Base-by-base conservation (phyloP, 2,888 invertebrate species). In the Nemapogon koenigi region DNA sequence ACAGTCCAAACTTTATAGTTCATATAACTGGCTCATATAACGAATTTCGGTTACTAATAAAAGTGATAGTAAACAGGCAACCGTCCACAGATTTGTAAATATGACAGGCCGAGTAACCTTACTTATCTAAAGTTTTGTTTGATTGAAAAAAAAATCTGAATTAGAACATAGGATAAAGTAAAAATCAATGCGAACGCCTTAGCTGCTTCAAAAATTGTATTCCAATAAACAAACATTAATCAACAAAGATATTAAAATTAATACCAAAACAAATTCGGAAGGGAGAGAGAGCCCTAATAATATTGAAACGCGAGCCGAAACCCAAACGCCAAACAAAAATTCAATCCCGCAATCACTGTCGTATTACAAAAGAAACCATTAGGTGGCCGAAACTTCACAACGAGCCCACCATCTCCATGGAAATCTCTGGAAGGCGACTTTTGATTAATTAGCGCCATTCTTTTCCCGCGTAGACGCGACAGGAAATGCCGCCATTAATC, bases 381-480 rank as follows among this genome's bases (percentile, higher is more conserved):
- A 69, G 59, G 27, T 22, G 28, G 13, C 27, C 51, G 47, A 56
- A 60, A 59, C 63, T 60, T 59, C 48, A 55, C 63, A 66, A 71
- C 71, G 69, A 70, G 67, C 58, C 49, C 44, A 41, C 45, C 38
- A 38, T 71, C 73, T 73, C 76, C 61, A 68, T 72, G 76, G 76
- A 73, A 76, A 76, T 76, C 73, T 71, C 59, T 53, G 57, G 60
- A 62, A 60, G 58, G 59, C 62, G 64, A 66, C 59, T 71, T 71
- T 66, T 75, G 73, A 78, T 75, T 75, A 76, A 78, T 76, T 78
- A 75, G 70, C 65, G 60, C 67, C 58, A 76, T 78, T 78, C 76
- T 78, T 76, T 73, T 53, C 54, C 52, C 59, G 55, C 52, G 52
- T 57, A 56, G 60, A 58, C 63, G 57, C 64, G 62, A 57, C 57